These are phyloP conservation scores for Neelides folsomi DNA, from an alignment of 2,888 invertebrate species.

Conservation along the genomic window DNA sequence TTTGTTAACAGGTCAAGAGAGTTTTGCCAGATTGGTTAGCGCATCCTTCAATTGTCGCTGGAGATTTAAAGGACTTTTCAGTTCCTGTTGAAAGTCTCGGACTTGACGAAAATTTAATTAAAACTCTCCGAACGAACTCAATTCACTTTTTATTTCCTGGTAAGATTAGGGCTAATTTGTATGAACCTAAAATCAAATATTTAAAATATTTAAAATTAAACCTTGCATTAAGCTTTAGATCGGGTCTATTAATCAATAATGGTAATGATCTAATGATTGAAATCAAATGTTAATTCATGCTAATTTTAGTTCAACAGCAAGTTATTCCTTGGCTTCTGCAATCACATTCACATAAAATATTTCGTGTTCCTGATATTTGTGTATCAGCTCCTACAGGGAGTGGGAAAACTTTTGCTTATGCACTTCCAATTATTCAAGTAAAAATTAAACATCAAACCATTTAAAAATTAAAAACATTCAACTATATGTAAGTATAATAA, in stretches of 20 bases:
- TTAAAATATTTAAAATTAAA: not conserved
- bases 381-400: slow-evolving; percentile 45
- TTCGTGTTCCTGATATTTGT: slow-evolving; percentile 75
- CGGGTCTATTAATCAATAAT: not conserved
- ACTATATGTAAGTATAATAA: no score
- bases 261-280: no score
- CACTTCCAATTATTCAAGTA: slow-evolving; percentile 44
- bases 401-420: slow-evolving; percentile 48
- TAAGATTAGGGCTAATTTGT: slow-evolving; percentile 21
- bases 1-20: slow-evolving; percentile 46
- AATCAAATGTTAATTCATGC: not conserved
- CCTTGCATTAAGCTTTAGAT: not conserved
- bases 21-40: slow-evolving; percentile 78
- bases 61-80: slow-evolving; percentile 49
- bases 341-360: slow-evolving; percentile 47
- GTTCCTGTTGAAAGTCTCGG: slow-evolving; percentile 45
- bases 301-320: slow-evolving; percentile 51
- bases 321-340: slow-evolving; percentile 62
- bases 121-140: slow-evolving; percentile 54
- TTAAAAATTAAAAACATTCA: no score
- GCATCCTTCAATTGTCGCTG: slow-evolving; percentile 63
- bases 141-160: slow-evolving; percentile 64
- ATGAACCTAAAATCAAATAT: not conserved
- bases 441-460: no score
- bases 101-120: slow-evolving; percentile 51